These are phyloP conservation scores for Torymus auratus DNA, from an alignment of 2,888 invertebrate genomes.

Conservation along the genomic window DNA sequence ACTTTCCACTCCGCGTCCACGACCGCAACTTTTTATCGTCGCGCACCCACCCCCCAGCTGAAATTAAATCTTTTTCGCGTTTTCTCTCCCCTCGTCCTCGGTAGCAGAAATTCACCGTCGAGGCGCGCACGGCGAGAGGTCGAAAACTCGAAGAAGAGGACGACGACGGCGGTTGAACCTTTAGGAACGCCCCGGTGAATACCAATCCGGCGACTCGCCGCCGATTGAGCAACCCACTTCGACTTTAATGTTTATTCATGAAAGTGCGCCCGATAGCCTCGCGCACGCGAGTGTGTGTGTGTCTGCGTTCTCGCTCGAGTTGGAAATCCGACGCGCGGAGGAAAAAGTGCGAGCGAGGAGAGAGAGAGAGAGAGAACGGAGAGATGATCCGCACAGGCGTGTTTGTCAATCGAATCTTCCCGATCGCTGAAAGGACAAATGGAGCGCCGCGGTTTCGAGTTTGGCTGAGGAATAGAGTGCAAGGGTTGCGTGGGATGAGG, in stretches of 20 bases:
- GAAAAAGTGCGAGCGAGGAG: background rate
- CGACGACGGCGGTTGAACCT: constrained; percentile 59
- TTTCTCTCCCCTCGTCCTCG: constrained; percentile 45
- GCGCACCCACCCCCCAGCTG: background rate
- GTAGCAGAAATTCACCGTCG: constrained; percentile 35
- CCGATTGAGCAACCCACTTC: constrained; percentile 38
- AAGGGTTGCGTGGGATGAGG: no score
- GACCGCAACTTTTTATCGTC: constrained; percentile 13
- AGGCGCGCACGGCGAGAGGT: constrained; percentile 27
- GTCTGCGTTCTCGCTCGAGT: background rate
- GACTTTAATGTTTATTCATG: constrained; percentile 55
- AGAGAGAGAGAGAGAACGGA: background rate
- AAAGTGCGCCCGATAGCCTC: constrained; percentile 34
- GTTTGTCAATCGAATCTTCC: constrained; percentile 48
- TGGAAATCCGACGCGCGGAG: background rate
- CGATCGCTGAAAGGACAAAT: constrained; percentile 42
- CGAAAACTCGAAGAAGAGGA: constrained; percentile 56
- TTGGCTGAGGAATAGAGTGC: no score
- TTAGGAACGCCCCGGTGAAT: constrained; percentile 62
- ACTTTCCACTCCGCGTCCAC: constrained; percentile 51
- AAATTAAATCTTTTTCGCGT: constrained; percentile 60
- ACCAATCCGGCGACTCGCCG: constrained; percentile 57
- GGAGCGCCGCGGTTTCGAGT: background rate
- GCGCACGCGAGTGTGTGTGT: background rate
- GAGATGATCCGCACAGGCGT: constrained; percentile 19